Base-by-base conservation (phyloP, 1,140 invertebrate species). In the Probaryconus sp. region DNA sequence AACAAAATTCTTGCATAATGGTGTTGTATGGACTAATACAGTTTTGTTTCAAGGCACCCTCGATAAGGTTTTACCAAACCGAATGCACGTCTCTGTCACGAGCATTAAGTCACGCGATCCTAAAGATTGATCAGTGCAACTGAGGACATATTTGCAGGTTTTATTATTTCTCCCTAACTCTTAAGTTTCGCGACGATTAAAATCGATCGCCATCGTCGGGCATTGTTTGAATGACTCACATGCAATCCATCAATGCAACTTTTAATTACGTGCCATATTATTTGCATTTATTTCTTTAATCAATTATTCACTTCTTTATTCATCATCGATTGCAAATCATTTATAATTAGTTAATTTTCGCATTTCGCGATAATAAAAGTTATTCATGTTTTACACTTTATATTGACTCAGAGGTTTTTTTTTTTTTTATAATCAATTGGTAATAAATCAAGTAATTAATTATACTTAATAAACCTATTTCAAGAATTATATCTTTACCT, bases 61-160 rank as follows among this genome's bases (percentile, higher is more conserved):
- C 37, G 31, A 53, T 53, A 47, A 67, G 24, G 53, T 43, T 55
- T 40, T 33, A 24, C n/a, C n/a, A n/a, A 20, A n/a, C 9, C 45
- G 31, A 56, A 72, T 42, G 60, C 18, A 50, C 51, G 43, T 40
- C 56, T 37, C 24, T 26, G 14, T 69, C 58, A 31, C 42, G 33
- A 70, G 67, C 31, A 53, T 58, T 47, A 28, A 56, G 70, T 73
- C 70, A 73, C 70, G 70, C 70, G 61, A 73, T 65, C 26, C 33
- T 73, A 20, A 51, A 61, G 61, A 73, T 73, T 65, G 61, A 73
- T 73, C 61, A 61, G 67, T 20, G 13, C 48, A 21, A 65, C 35
- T 11, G 11, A 13, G 40, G 47, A 65, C 69, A 72, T 47, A 64
- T 72, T 72, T 72, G n/a, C 51, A 61, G 45, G 45, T 61, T 61